Evolutionary conservation across 1,140 invertebrate genomes (phyloP), one percentile per base, ranked within the genome.

Genomic region (Drosophila ohnishii): DNA sequence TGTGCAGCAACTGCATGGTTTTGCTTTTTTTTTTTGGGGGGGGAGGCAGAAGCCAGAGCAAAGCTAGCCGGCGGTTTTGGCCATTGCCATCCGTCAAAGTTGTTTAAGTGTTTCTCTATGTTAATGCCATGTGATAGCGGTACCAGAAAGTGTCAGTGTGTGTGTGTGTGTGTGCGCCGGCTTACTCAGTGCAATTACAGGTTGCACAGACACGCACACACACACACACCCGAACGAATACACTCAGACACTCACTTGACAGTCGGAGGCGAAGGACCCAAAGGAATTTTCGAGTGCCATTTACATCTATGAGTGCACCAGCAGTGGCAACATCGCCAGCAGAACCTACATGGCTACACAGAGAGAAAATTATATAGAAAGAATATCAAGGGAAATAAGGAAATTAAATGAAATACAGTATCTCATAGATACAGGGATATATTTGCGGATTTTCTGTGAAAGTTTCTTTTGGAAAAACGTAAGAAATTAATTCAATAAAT

Each of bases 221-320:
- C 16, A 10, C 10, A 14, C 34, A 48, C 55, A 57, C 30, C 8
- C 63, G 1, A 35, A 50, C 44, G 37, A 48, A 42, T 48, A 65
- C 59, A 53, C 50, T 64, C 58, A 51, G 59, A 71, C 60, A 86
- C 63, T 74, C 59, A 67, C 82, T 76, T 57, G 42, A 53, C 51
- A 61, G 76, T 61, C 25, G 51, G 34, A 62, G 45, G n/a, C 69
- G 45, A 61, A 73, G 67, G 70, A 73, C 65, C 80, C 76, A 76
- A 84, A 80, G 80, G 80, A 84, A 85, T 83, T 83, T 75, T 83
- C 76, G 66, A 85, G 83, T 81, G 75, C 83, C 79, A 86, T 82
- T 86, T 82, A 87, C 78, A 85, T 82, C 70, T 86, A 82, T 71
- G 62, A 85, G 78, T 82, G 75, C 69, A 71, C 47, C 64, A 44